Evolutionary conservation across 35 echinoderm and acorn worm species (phyloP).

Genomic region (Heliocidaris tuberculata): DNA sequence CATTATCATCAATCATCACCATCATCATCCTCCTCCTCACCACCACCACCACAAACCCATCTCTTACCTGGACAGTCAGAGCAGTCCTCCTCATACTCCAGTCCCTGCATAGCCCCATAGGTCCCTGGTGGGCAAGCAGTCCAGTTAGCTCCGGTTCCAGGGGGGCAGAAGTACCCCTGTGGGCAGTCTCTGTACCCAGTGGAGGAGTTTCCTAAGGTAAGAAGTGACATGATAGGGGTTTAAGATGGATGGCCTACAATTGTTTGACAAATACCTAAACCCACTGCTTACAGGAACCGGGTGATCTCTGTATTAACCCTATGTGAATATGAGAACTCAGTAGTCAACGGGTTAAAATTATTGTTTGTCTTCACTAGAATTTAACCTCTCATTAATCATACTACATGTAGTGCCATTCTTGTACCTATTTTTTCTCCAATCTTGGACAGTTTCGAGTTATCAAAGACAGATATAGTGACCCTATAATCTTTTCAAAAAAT

Average conservation of each 20-base stretch:
- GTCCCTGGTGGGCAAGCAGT: conserved; percentile 94
- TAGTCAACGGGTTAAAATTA: too few relatives aligned
- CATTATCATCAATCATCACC: neutral
- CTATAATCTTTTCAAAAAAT: too few relatives aligned
- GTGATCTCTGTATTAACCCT: too few relatives aligned
- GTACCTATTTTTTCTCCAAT: too few relatives aligned
- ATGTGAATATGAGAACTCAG: too few relatives aligned
- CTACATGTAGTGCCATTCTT: too few relatives aligned
- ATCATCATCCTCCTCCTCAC: neutral
- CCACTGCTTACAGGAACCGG: too few relatives aligned
- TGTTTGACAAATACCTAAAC: too few relatives aligned
- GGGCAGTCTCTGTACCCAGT: conserved; percentile 77
- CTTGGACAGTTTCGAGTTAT: too few relatives aligned
- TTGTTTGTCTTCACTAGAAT: too few relatives aligned
- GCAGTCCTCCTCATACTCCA: conserved; percentile 79
- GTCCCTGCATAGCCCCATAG: conserved; percentile 71
- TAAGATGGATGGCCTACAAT: neutral
- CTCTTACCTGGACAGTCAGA: conserved; percentile 84
- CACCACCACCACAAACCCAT: neutral
- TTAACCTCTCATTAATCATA: too few relatives aligned
- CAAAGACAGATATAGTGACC: too few relatives aligned
- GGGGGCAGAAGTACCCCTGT: conserved; percentile 82
- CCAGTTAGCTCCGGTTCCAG: conserved; percentile 94
- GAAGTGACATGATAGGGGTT: neutral
- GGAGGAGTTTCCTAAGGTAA: conserved; percentile 75